phyloP scores from a whole-genome alignment of 2,888 invertebrate genomes.

The Melipona bicolor region DNA sequence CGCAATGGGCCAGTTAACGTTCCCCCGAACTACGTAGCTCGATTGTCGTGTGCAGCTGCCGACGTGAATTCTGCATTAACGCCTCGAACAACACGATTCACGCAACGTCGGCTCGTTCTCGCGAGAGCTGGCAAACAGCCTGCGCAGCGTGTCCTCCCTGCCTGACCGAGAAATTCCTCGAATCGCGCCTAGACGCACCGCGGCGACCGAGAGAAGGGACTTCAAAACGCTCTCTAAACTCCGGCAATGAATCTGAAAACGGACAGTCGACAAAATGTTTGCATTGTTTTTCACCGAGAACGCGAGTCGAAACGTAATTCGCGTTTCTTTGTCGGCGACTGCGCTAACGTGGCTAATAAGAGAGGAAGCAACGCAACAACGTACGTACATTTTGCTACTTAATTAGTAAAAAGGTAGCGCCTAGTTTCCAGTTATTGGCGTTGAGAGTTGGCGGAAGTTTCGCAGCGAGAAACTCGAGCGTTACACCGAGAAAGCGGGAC shows the following conservation, averaged over 20 bases:
- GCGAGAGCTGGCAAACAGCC: slow-evolving; percentile 21
- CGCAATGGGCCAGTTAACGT: slow-evolving; percentile 60
- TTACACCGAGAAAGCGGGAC: background rate
- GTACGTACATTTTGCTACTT: slow-evolving; percentile 8
- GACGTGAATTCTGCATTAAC: slow-evolving; percentile 57
- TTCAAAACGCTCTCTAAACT: too few relatives aligned
- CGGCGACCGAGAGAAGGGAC: too few relatives aligned
- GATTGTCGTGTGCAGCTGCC: slow-evolving; percentile 53
- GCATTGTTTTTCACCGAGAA: background rate
- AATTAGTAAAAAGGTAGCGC: slow-evolving; percentile 21
- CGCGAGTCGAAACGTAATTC: background rate
- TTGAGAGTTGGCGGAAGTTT: slow-evolving; percentile 14
- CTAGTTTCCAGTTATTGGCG: slow-evolving; percentile 26
- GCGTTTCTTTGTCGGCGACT: background rate
- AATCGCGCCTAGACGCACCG: too few relatives aligned
- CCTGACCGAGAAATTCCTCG: background rate
- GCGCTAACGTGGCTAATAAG: background rate
- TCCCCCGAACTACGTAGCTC: slow-evolving; percentile 42
- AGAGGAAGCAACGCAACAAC: background rate
- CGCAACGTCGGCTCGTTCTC: slow-evolving; percentile 39
- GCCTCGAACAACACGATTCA: slow-evolving; percentile 38
- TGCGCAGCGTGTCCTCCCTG: background rate
- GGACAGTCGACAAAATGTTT: too few relatives aligned
- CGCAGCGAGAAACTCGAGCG: slow-evolving; percentile 19
- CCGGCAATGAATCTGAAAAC: background rate